phyloP scores from a whole-genome alignment of 2,888 invertebrate genomes.

The Pseudococcus viburni region DNA sequence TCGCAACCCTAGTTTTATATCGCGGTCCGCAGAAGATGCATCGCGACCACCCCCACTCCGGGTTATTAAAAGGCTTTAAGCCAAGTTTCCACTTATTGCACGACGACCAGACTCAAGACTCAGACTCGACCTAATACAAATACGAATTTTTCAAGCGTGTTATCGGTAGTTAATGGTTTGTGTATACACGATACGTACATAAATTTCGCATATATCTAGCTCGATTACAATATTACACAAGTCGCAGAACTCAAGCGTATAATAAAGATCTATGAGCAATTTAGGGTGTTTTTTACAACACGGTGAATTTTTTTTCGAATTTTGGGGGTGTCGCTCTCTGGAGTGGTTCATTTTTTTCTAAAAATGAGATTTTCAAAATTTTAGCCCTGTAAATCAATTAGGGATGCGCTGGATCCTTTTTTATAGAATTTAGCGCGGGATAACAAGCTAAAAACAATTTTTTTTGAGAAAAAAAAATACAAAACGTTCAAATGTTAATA shows the following conservation, averaged over 20 bases:
- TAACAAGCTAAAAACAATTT: too few species aligned
- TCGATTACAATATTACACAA: neutral
- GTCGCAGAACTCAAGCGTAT: neutral
- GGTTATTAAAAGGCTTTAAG: constrained; percentile 48
- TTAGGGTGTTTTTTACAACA: too few species aligned
- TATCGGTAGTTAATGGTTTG: constrained; percentile 62
- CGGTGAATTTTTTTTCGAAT: too few species aligned
- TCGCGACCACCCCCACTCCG: neutral
- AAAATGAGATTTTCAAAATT: too few species aligned
- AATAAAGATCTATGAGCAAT: too few species aligned
- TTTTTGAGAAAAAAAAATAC: too few species aligned
- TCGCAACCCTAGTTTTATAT: constrained; percentile 57
- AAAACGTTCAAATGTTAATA: too few species aligned
- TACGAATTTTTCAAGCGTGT: constrained; percentile 61
- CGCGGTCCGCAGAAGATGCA: neutral
- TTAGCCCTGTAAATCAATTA: too few species aligned
- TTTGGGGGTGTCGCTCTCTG: too few species aligned
- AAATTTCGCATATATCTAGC: constrained; percentile 8
- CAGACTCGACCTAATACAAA: constrained; percentile 21
- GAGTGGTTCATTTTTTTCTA: too few species aligned
- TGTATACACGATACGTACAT: constrained; percentile 45
- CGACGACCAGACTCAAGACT: constrained; percentile 28
- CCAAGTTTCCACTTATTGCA: constrained; percentile 20
- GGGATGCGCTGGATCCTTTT: too few species aligned
- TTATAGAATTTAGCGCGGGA: too few species aligned